Percentiles rank a stretch among this genome's conserved stretches.
Conservation (phyloP, 2,888 invertebrate species). For the Sycophila texana region DNA sequence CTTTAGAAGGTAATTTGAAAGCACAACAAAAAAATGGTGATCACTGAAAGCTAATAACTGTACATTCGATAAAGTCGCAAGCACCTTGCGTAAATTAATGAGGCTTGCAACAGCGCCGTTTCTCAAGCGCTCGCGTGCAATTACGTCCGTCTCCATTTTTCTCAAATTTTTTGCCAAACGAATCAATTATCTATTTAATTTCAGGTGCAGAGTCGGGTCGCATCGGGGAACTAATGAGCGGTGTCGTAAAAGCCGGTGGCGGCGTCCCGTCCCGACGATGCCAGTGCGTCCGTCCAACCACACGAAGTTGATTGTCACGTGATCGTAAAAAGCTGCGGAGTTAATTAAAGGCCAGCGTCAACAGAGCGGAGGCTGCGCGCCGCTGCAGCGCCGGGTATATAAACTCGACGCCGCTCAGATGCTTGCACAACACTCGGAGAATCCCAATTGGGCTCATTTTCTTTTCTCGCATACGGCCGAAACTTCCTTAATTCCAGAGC, state of each 20-base stretch:
- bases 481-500: conserved; percentile 49
- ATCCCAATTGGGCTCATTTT: conserved; percentile 56
- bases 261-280: background rate
- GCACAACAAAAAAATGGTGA: too few relatives aligned
- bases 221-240: conserved; percentile 49
- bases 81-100: background rate
- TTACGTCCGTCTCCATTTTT: conserved; percentile 44
- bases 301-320: conserved; percentile 50
- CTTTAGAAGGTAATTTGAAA: too few relatives aligned
- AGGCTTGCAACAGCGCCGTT: conserved; percentile 23
- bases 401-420: background rate
- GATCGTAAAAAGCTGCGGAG: conserved; percentile 48
- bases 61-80: background rate
- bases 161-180: conserved; percentile 22
- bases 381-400: conserved; percentile 6
- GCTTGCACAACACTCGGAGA: conserved; percentile 42
- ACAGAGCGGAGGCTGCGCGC: conserved; percentile 15
- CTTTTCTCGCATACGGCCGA: conserved; percentile 29
- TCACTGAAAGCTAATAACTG: background rate
- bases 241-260: conserved; percentile 44
- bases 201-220: conserved; percentile 38
- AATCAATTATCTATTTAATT: conserved; percentile 55
- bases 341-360: conserved; percentile 53
- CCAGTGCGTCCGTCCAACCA: background rate
- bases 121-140: conserved; percentile 9